phyloP scores from a whole-genome alignment of 2,888 invertebrate species.

The Ptilodon capucinus region DNA sequence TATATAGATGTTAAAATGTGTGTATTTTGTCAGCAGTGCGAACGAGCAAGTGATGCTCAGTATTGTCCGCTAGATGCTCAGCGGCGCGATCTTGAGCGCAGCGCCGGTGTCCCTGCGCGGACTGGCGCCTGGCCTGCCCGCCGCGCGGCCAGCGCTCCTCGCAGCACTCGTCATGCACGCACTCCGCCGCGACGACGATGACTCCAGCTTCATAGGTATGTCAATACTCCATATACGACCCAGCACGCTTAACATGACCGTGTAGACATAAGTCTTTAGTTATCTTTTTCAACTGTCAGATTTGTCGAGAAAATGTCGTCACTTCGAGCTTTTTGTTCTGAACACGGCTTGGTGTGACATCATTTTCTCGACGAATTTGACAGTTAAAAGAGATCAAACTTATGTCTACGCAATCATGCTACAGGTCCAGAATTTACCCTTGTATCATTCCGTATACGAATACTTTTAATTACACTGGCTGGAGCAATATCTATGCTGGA shows the following conservation, averaged over 20 bases:
- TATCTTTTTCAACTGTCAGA: too few species aligned
- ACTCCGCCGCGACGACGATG: constrained; percentile 79
- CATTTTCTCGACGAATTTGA: too few species aligned
- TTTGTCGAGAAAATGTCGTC: too few species aligned
- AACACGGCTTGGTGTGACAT: too few species aligned
- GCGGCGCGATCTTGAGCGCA: constrained; percentile 78
- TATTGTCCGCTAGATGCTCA: constrained; percentile 68
- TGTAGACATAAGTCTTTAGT: too few species aligned
- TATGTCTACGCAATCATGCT: too few species aligned
- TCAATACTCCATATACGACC: background rate
- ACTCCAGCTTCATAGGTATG: constrained; percentile 85
- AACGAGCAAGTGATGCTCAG: constrained; percentile 33
- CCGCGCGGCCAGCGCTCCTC: constrained; percentile 81
- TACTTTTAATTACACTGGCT: background rate
- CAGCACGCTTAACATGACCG: too few species aligned
- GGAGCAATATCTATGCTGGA: background rate
- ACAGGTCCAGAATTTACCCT: background rate
- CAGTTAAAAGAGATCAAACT: too few species aligned
- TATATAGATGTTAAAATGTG: background rate
- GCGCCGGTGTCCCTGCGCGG: constrained; percentile 82
- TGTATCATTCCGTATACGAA: background rate
- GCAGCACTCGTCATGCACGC: constrained; percentile 80
- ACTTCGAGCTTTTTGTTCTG: too few species aligned
- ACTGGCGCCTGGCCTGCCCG: constrained; percentile 83
- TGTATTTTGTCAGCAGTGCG: constrained; percentile 7